Percentiles rank a stretch among this genome's conserved stretches.
These are phyloP conservation scores for Cyclopterus lumpus DNA, from an alignment of 2,797 vertebrate species.

Conservation along the genomic window DNA sequence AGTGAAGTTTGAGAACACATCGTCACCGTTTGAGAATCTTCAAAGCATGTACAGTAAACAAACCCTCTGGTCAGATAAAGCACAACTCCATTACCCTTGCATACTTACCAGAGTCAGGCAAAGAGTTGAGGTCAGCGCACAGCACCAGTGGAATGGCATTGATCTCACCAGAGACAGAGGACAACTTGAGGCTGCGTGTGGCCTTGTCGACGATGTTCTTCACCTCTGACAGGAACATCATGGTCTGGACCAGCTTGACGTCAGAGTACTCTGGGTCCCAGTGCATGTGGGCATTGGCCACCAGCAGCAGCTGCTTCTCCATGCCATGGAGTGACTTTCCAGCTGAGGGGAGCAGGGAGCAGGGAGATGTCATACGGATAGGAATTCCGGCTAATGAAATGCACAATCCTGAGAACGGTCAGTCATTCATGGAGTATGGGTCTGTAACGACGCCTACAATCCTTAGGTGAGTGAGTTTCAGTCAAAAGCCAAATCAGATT, in stretches of 20 bases:
- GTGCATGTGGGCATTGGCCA: slow-evolving; percentile 99
- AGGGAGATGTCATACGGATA: not conserved
- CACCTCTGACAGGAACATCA: slow-evolving; percentile 99
- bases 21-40: not conserved
- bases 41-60: not conserved
- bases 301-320: slow-evolving; percentile 95
- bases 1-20: not conserved
- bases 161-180: slow-evolving; percentile 89
- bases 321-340: slow-evolving; percentile 92
- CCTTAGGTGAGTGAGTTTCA: not conserved
- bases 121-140: slow-evolving; percentile 98
- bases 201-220: slow-evolving; percentile 99
- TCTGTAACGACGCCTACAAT: not conserved
- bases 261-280: slow-evolving; percentile 99
- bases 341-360: slow-evolving; percentile 75
- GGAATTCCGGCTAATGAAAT: not conserved
- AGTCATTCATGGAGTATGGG: not conserved
- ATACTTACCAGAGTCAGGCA: slow-evolving; percentile 94
- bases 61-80: not conserved
- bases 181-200: slow-evolving; percentile 92
- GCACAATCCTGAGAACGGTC: not conserved
- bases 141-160: slow-evolving; percentile 95
- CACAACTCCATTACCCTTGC: not conserved
- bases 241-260: slow-evolving; percentile 97
- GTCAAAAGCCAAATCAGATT: not conserved